Percentiles rank a stretch among this genome's conserved stretches.
Conservation (phyloP, 2,888 invertebrate species). For the Dicroscelio sp. region DNA sequence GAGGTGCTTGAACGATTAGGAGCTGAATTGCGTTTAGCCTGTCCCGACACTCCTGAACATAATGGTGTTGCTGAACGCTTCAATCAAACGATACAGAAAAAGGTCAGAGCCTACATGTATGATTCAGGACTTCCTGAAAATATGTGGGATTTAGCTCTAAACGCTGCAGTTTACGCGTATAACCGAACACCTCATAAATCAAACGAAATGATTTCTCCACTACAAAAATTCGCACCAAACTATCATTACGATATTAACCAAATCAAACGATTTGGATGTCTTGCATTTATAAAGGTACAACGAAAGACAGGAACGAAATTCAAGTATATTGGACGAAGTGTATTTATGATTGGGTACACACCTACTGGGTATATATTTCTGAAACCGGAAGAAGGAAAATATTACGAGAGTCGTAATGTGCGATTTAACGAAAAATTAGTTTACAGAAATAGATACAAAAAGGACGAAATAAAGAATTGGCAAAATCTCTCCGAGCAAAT, state of each 20-base stretch:
- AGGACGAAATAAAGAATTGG: background rate
- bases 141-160: conserved; percentile 83
- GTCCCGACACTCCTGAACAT: conserved; percentile 10
- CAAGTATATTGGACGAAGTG: conserved; percentile 42
- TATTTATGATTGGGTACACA: conserved; percentile 61
- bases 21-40: conserved; percentile 25
- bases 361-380: conserved; percentile 68
- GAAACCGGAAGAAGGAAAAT: conserved; percentile 71
- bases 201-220: conserved; percentile 54
- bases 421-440: conserved; percentile 78
- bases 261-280: too few species aligned
- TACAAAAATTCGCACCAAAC: too few species aligned
- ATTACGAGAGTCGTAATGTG: conserved; percentile 76
- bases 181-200: conserved; percentile 73
- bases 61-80: conserved; percentile 10
- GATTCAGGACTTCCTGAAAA: conserved; percentile 66
- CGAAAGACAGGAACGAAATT: conserved; percentile 69
- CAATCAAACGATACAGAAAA: too few species aligned
- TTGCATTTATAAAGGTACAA: conserved; percentile 68
- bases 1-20: conserved; percentile 1
- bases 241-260: too few species aligned
- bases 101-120: conserved; percentile 54
- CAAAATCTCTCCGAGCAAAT: background rate
- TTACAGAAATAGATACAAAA: background rate
- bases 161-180: conserved; percentile 68